Base-by-base conservation (phyloP, 2,113 vertebrate genomes). In the Mobula birostris region DNA sequence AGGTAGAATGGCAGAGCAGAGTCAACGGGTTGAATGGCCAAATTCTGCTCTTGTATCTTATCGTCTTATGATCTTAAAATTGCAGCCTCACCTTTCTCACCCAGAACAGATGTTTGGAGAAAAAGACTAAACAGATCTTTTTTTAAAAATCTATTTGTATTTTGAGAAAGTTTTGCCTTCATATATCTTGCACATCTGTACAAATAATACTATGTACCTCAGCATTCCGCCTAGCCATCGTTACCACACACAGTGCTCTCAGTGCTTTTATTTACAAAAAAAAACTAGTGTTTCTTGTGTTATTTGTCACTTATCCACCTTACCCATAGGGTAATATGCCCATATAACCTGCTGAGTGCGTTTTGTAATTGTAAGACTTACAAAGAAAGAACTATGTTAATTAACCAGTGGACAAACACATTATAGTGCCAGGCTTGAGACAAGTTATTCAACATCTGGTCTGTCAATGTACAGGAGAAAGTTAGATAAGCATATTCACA, bases 281-380 rank as follows among this genome's bases (percentile, higher is more conserved):
- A 98, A 97, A 97, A 97, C 98, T 97, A 97, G 97, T 97, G 97
- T 96, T 97, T 96, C 96, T 97, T 96, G 97, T 98, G 97, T 98
- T 98, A 97, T 98, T 98, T 97, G 97, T 97, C 97, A 98, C 97
- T 98, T 98, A 97, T 98, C 97, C 97, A 98, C 98, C 98, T 99
- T 99, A 99, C 99, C 98, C 99, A 99, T 98, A 99, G 99, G 99
- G 99, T 99, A 99, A 99, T 98, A 98, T 97, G 98, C 98, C 98
- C 98, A 98, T 97, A 97, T 97, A 98, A 98, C 97, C 97, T 97
- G 97, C 95, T 97, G 98, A 98, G 97, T 99, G 98, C 96, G 97
- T 98, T 97, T 97, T 98, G 98, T 98, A 98, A 98, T 98, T 74
- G 68, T 70, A 93, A 92, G 72, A 92, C 66, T 48, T 98, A 98